Evolutionary conservation across 2,888 invertebrate genomes (phyloP).

Genomic region (Apotomis betuletana): DNA sequence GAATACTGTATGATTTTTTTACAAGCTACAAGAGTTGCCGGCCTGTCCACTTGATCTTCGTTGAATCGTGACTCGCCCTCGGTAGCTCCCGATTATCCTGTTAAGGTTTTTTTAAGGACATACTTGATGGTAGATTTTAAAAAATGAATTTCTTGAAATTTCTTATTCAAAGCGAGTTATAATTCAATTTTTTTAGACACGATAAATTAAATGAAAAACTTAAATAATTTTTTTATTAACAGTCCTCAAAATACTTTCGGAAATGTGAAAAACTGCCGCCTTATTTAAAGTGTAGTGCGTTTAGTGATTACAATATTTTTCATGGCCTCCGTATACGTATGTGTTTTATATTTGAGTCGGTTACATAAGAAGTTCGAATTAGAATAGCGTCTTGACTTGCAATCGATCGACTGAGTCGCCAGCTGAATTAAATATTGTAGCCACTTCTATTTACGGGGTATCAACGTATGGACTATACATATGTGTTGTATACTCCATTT

Average conservation of each 20-base stretch:
- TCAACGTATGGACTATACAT: slow-evolving; percentile 8
- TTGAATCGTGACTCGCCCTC: not conserved
- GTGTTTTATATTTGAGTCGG: slow-evolving; percentile 20
- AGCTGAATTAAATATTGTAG: slow-evolving; percentile 37
- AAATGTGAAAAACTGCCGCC: too few species aligned
- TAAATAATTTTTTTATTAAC: too few species aligned
- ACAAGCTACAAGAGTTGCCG: slow-evolving; percentile 2
- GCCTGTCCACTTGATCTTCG: slow-evolving; percentile 1
- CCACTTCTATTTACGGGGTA: slow-evolving; percentile 20
- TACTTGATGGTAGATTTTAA: too few species aligned
- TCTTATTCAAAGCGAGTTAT: too few species aligned
- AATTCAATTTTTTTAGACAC: too few species aligned
- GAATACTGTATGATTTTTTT: slow-evolving; percentile 7
- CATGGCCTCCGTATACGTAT: slow-evolving; percentile 8
- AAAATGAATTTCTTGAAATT: too few species aligned
- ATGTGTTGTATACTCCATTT: not conserved
- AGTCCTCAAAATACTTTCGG: too few species aligned
- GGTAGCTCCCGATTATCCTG: slow-evolving; percentile 16
- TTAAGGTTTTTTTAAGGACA: not conserved
- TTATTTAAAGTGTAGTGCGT: not conserved
- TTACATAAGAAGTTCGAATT: slow-evolving; percentile 40
- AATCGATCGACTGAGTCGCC: slow-evolving; percentile 28
- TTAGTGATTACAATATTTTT: not conserved
- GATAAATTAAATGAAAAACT: too few species aligned
- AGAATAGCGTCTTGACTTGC: slow-evolving; percentile 31